Base-by-base conservation (phyloP, 2,888 invertebrate genomes). In the Pteria penguin region DNA sequence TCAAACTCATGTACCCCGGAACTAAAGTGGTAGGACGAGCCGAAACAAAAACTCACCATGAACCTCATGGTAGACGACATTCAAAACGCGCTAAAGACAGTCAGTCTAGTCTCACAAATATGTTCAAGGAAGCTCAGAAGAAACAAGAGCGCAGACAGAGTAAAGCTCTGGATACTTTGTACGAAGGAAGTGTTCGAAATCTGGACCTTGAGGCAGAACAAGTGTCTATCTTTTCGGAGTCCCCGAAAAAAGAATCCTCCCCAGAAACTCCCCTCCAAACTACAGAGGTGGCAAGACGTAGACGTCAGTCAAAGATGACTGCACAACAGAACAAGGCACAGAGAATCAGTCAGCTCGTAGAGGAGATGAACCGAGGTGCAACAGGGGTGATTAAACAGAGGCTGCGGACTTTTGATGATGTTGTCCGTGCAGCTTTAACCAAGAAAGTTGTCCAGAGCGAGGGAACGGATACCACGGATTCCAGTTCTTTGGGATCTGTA, bases 1-100 rank as follows among this genome's bases (percentile, higher is more conserved):
- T 81, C 8, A 57, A 60, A 8, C 62, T 78, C 24, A 66, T 82
- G 8, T 81, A 78, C 61, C 75, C 80, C 1, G 52, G 45, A 31
- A 52, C 71, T 0, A 78, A 57, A 52, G 68, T 52, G 26, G 32
- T 14, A 18, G 18, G 68, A 62, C 18, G 31, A 24, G 62, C 61
- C 0, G 60, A 31, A 18, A 45, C 11, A 18, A 45, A 45, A 18
- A 14, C 45, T 14, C n/a, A n/a, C 27, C n/a, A 24, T 27, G 29
- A 66, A 52, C 52, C 22, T 5, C 31, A 61, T n/a, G n/a, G 54
- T 45, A 18, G 8, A 18, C 22, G 22, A 68, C 2, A 31, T 14
- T 14, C 22, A 14, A 32, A n/a, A 57, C 22, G 18, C 24, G 27
- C 14, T 52, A 0, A 27, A 67, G 54, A 24, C 24, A 57, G 57